These are phyloP conservation scores for Daphoenositta chrysoptera DNA, from an alignment of 2,113 vertebrate species.

Conservation along the genomic window DNA sequence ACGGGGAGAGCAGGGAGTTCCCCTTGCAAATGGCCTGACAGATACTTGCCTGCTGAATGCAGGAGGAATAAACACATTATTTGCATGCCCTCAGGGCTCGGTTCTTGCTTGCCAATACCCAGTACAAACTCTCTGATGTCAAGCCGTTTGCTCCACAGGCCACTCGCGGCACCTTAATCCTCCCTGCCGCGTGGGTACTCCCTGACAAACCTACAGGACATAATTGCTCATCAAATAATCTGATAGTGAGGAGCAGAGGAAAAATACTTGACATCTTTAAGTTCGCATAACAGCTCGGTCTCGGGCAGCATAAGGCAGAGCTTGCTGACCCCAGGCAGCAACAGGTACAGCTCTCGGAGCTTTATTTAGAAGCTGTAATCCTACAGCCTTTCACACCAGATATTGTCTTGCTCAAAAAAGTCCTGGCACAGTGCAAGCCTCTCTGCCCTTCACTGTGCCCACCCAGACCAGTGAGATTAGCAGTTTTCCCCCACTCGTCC, in stretches of 20 bases:
- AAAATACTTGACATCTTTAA: background rate
- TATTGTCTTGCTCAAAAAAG: background rate
- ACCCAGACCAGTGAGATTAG: background rate
- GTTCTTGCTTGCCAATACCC: background rate
- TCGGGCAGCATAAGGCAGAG: background rate
- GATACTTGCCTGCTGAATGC: background rate
- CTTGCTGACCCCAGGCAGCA: background rate
- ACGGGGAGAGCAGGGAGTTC: background rate
- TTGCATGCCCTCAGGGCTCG: background rate
- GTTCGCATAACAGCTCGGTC: fast-evolving
- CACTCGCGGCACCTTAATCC: background rate
- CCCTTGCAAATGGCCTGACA: background rate
- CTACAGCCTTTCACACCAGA: background rate
- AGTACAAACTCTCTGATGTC: background rate
- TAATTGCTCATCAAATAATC: background rate
- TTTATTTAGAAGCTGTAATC: constrained; percentile 39
- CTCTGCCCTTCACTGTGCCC: background rate
- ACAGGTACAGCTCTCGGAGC: background rate
- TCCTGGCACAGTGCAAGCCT: background rate
- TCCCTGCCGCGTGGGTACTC: background rate
- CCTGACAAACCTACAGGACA: background rate
- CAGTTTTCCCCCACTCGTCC: background rate
- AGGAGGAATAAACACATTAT: background rate
- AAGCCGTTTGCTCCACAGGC: background rate
- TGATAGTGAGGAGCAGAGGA: background rate